Conservation (phyloP, 2,113 vertebrate species). For the Elaphurus davidianus region DNA sequence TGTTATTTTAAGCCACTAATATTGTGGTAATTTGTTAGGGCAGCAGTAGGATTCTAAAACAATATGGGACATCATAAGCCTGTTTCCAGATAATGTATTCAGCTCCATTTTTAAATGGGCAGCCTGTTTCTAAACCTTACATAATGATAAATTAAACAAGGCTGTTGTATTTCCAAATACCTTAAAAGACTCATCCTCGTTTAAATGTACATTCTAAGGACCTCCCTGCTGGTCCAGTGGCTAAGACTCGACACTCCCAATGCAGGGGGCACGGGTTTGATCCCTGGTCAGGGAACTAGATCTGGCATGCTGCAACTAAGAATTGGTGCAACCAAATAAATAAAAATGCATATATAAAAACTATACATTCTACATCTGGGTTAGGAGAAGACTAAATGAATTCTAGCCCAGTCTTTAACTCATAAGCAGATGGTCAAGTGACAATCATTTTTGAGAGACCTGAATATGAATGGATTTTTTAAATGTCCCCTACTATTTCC, state of each 20-base stretch:
- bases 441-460: not conserved
- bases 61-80: not conserved
- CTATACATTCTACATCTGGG: not conserved
- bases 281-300: not conserved
- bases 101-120: not conserved
- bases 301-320: not conserved
- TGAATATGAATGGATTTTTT: not conserved
- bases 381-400: not conserved
- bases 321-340: not conserved
- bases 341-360: not conserved
- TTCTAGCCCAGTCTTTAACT: not conserved
- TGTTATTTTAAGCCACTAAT: not conserved
- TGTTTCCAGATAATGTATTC: not conserved
- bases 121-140: not conserved
- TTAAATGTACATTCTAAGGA: not conserved
- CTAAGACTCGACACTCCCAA: not conserved
- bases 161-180: not conserved
- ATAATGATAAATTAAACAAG: not conserved
- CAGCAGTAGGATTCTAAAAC: fast-evolving
- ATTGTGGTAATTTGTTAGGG: too few relatives aligned
- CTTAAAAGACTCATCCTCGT: not conserved
- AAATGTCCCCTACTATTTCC: not conserved
- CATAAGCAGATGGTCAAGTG: not conserved
- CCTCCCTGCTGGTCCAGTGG: not conserved
- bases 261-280: not conserved